Conservation (phyloP, 2,797 vertebrate species). For the Hipposideros larvatus region DNA sequence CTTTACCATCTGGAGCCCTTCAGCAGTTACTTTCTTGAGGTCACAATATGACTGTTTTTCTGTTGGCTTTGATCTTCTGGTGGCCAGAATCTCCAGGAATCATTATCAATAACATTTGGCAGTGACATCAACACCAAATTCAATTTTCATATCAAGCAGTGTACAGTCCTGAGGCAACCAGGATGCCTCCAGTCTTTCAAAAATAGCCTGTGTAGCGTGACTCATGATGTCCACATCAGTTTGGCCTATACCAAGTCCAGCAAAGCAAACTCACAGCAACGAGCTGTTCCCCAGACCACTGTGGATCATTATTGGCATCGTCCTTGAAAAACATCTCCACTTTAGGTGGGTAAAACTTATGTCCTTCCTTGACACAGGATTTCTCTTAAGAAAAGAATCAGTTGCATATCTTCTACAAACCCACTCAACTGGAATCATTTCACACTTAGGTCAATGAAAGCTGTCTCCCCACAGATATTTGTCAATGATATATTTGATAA, state of each 20-base stretch:
- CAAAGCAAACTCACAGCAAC: constrained; percentile 92
- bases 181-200: constrained; percentile 96
- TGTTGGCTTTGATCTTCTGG: constrained; percentile 96
- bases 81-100: constrained; percentile 98
- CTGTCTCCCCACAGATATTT: constrained; percentile 90
- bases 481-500: too few relatives aligned
- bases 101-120: constrained; percentile 98
- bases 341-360: constrained; percentile 95
- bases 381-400: constrained; percentile 98
- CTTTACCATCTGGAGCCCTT: constrained; percentile 97
- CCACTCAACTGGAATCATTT: constrained; percentile 98
- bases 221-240: constrained; percentile 98
- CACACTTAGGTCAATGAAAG: constrained; percentile 94
- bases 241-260: constrained; percentile 92
- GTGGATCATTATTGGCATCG: constrained; percentile 97
- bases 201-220: constrained; percentile 96
- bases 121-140: constrained; percentile 95
- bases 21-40: constrained; percentile 96
- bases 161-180: constrained; percentile 97
- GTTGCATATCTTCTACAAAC: constrained; percentile 97
- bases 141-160: constrained; percentile 98
- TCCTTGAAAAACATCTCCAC: constrained; percentile 97
- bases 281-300: constrained; percentile 98
- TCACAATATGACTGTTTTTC: constrained; percentile 98
- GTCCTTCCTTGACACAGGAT: constrained; percentile 97